phyloP scores from a whole-genome alignment of 2,797 vertebrate species.

The Ambastaia sidthimunki region DNA sequence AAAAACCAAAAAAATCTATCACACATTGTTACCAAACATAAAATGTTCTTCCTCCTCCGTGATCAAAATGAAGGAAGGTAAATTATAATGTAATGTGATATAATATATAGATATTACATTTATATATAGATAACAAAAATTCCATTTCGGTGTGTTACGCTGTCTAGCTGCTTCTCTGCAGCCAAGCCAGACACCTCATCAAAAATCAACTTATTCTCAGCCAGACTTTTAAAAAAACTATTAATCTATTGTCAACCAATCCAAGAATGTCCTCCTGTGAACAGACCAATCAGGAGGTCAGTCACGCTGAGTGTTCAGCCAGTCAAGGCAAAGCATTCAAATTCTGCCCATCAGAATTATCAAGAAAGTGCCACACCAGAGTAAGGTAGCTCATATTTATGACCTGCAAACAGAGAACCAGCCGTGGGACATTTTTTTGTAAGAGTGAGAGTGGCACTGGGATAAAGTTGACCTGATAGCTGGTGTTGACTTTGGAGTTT shows the following conservation, averaged over 20 bases:
- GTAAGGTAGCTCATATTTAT: conserved; percentile 79
- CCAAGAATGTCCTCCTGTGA: conserved; percentile 67
- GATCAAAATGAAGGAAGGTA: conserved; percentile 29
- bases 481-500: conserved; percentile 63
- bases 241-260: conserved; percentile 82
- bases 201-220: conserved; percentile 85
- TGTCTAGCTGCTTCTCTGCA: conserved; percentile 60
- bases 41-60: conserved; percentile 20
- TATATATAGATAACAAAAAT: conserved; percentile 36
- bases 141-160: conserved; percentile 57
- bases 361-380: conserved; percentile 82
- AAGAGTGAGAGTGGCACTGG: conserved; percentile 56
- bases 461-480: conserved; percentile 55
- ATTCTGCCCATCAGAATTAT: conserved; percentile 84
- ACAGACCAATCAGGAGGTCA: conserved; percentile 79
- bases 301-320: conserved; percentile 70
- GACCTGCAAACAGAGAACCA: conserved; percentile 67
- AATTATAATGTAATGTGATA: not conserved
- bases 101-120: not conserved
- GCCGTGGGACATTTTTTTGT: conserved; percentile 66
- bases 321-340: conserved; percentile 85
- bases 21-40: not conserved
- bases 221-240: conserved; percentile 84
- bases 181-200: conserved; percentile 77
- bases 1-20: not conserved